Evolutionary conservation across 2,888 invertebrate species (phyloP), one percentile per base, ranked within the genome.

Genomic region (Hemithea aestivaria): DNA sequence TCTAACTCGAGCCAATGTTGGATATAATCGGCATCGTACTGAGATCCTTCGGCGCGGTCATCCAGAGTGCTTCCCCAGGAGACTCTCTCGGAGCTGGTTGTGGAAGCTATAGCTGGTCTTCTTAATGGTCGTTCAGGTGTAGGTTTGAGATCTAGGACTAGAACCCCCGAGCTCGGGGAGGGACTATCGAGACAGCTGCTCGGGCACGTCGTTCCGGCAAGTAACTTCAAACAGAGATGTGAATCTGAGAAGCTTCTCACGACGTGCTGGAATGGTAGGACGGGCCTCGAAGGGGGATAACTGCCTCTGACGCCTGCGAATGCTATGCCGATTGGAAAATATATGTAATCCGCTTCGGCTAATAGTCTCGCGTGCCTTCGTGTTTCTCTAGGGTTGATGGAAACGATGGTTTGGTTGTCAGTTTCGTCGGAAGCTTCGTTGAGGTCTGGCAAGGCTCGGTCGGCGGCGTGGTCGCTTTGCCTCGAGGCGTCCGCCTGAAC

Each of bases 211-310:
- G 90, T 88, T 11, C 91, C 88, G 5, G 92, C 88, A 20, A 92
- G 88, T 25, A 93, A 83, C 66, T 92, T 92, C 12, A 93, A 87
- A 65, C 92, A 93, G 3, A 93, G 87, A 67, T 93, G 92, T 2
- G 93, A 93, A 69, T 93, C 93, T 21, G 92, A 92, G 67, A 92
- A 92, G 68, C 92, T 92, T 54, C 93, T 84, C 73, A 93, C 92
- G 48, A 92, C 90, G 62, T 92, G 92, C 66, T 92, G 92, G 69
- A 92, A 93, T 11, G 92, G 92, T 27, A 92, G 72, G 39, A 92
- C 81, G 35, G 91, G 91, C 66, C 91, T 89, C 31, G 91, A 90
- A 2, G 93, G 92, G 9, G 93, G 93, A 65, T 90, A 93, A 74
- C 92, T 92, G 72, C 93, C 93, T 63, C 93, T 87, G n/a, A 90